Percentiles rank a stretch among this genome's conserved stretches.
phyloP scores from a whole-genome alignment of 2,113 vertebrate genomes.

The Pardalotus punctatus region DNA sequence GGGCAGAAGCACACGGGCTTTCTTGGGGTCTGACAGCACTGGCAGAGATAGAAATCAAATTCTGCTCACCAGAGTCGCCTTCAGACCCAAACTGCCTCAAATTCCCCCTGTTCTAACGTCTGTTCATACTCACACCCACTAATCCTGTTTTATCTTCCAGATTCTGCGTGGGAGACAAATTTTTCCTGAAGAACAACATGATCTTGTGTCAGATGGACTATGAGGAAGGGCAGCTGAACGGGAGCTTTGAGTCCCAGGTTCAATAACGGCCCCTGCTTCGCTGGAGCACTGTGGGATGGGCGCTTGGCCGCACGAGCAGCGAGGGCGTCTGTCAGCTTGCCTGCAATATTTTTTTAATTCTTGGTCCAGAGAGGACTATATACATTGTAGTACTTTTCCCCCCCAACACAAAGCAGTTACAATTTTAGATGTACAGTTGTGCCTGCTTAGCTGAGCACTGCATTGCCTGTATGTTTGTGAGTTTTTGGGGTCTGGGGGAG shows the following conservation, averaged over 20 bases:
- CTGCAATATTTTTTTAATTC: conserved; percentile 93
- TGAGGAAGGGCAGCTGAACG: conserved; percentile 99
- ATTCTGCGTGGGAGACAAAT: conserved; percentile 99
- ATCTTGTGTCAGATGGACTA: conserved; percentile 99
- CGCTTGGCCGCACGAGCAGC: conserved; percentile 77
- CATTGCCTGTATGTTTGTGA: conserved; percentile 95
- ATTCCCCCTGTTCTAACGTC: accelerated
- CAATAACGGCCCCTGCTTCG: conserved; percentile 82
- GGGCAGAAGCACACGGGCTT: not conserved
- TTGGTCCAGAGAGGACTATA: conserved; percentile 85
- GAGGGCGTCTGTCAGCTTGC: conserved; percentile 85
- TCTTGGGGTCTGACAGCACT: accelerated
- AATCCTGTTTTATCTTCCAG: conserved; percentile 69
- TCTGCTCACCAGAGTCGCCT: not conserved
- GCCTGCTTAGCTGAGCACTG: conserved; percentile 94
- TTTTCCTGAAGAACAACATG: conserved; percentile 99
- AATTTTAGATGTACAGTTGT: conserved; percentile 93
- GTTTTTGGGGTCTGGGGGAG: conserved; percentile 86
- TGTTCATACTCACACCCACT: accelerated
- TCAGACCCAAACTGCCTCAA: not conserved
- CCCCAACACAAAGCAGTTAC: conserved; percentile 93
- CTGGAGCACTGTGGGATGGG: conserved; percentile 77
- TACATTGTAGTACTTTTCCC: conserved; percentile 83
- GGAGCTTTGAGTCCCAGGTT: conserved; percentile 97
- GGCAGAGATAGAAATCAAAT: not conserved